These are phyloP conservation scores for Buceros bicornis DNA, from an alignment of 2,797 vertebrate genomes.

Conservation along the genomic window DNA sequence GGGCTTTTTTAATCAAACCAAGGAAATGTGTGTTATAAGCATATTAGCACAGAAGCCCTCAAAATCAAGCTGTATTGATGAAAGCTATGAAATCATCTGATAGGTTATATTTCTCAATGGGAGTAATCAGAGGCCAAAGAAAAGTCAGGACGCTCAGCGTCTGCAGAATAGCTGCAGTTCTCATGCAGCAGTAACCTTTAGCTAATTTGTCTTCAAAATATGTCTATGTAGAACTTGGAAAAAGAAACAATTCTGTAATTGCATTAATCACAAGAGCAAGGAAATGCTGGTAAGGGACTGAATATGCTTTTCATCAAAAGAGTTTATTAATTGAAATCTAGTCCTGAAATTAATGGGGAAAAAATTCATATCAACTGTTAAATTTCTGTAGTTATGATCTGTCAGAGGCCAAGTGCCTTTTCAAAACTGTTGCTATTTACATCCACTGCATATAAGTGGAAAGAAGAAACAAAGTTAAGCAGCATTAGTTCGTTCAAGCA, in stretches of 20 bases:
- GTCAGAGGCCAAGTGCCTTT: background rate
- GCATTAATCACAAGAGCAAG: slow-evolving; percentile 46
- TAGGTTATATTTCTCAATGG: slow-evolving; percentile 19
- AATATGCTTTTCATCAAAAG: slow-evolving; percentile 57
- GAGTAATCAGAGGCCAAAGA: background rate
- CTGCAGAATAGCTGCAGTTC: slow-evolving; percentile 61
- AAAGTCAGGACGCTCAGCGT: slow-evolving; percentile 21
- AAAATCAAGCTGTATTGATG: background rate
- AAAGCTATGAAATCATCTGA: background rate
- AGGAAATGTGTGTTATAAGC: background rate
- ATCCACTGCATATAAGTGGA: background rate
- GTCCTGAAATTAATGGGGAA: background rate
- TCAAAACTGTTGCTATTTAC: background rate
- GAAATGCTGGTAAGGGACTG: slow-evolving; percentile 1
- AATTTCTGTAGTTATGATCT: background rate
- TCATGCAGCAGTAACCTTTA: slow-evolving; percentile 60
- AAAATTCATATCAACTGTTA: background rate
- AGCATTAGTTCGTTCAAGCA: background rate
- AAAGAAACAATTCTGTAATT: slow-evolving; percentile 51
- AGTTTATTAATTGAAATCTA: slow-evolving; percentile 30
- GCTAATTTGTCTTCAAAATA: slow-evolving; percentile 63
- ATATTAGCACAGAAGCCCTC: background rate
- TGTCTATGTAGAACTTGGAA: slow-evolving; percentile 55
- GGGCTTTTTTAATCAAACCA: background rate
- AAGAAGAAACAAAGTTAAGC: background rate